Evolutionary conservation across 2,113 vertebrate species (phyloP).

Genomic region (Tetrax tetrax): DNA sequence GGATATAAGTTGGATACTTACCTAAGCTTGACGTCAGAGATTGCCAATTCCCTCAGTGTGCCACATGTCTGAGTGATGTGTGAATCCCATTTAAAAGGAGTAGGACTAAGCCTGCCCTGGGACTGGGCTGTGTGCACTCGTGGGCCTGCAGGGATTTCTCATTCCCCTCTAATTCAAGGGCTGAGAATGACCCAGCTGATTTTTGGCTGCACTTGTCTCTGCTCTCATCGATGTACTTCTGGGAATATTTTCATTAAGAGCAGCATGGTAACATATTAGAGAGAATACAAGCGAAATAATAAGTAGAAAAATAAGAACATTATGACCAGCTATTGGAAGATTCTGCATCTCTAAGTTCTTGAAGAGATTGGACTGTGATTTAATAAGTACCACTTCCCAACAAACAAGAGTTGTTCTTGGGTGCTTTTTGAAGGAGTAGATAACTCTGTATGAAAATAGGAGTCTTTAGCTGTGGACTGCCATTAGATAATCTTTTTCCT

Average conservation of each 20-base stretch:
- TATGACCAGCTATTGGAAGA: not conserved
- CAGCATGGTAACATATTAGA: not conserved
- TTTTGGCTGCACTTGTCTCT: not conserved
- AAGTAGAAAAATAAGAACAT: not conserved
- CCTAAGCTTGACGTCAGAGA: not conserved
- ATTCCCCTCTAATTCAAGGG: not conserved
- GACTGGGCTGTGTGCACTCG: rapidly evolving
- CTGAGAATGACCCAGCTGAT: not conserved
- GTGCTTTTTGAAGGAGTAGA: not conserved
- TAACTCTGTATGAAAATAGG: not conserved
- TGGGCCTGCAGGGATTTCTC: not conserved
- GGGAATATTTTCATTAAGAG: not conserved
- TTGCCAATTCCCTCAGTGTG: not conserved
- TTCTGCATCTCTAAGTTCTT: not conserved
- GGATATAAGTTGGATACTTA: not conserved
- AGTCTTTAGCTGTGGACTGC: not conserved
- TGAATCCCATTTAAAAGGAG: not conserved
- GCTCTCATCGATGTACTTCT: not conserved
- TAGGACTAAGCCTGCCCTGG: not conserved
- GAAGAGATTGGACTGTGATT: not conserved
- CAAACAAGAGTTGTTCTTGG: not conserved
- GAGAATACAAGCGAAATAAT: not conserved
- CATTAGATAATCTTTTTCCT: not conserved
- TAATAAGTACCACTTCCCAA: not conserved
- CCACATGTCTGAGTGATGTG: rapidly evolving